A percentile compares a stretch with the other conserved stretches of the same genome.
Evolutionary conservation across 1,140 invertebrate genomes (phyloP).

Genomic region (Drosophila varians): DNA sequence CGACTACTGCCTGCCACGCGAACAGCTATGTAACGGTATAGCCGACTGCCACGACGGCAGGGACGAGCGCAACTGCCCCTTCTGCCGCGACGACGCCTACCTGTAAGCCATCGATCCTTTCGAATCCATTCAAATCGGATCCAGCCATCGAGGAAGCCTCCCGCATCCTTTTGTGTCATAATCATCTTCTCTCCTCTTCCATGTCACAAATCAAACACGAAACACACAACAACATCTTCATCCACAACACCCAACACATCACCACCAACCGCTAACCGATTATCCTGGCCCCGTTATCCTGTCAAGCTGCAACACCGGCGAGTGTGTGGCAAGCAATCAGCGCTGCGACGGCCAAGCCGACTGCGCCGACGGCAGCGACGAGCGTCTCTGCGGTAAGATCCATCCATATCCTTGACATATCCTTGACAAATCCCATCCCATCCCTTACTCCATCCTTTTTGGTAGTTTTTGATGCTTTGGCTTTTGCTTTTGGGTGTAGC

Average conservation of each 20-base stretch:
- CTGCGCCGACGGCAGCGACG: conserved; percentile 90
- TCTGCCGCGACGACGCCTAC: conserved; percentile 74
- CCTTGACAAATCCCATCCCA: neutral
- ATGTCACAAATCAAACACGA: conserved; percentile 36
- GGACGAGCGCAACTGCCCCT: conserved; percentile 88
- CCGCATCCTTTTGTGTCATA: conserved; percentile 17
- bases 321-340: conserved; percentile 83
- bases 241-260: conserved; percentile 15
- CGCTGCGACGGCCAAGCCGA: conserved; percentile 89
- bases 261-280: conserved; percentile 15
- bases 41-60: conserved; percentile 89
- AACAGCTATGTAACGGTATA: conserved; percentile 90
- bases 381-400: conserved; percentile 86
- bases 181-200: conserved; percentile 35
- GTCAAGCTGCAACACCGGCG: conserved; percentile 78
- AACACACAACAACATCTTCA: conserved; percentile 9
- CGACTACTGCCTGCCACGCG: conserved; percentile 88
- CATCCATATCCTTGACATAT: neutral
- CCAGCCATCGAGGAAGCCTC: neutral
- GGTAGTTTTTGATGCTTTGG: conserved; percentile 4
- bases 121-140: no score
- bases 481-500: neutral
- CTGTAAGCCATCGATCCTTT: conserved; percentile 67
- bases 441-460: conserved; percentile 4
- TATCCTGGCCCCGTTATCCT: conserved; percentile 18